A percentile compares a stretch with the other conserved stretches of the same genome.
These are phyloP conservation scores for Diacarnus erythraeanus DNA, from an alignment of 37 sponge, comb jelly and placozoan genomes.

Conservation along the genomic window DNA sequence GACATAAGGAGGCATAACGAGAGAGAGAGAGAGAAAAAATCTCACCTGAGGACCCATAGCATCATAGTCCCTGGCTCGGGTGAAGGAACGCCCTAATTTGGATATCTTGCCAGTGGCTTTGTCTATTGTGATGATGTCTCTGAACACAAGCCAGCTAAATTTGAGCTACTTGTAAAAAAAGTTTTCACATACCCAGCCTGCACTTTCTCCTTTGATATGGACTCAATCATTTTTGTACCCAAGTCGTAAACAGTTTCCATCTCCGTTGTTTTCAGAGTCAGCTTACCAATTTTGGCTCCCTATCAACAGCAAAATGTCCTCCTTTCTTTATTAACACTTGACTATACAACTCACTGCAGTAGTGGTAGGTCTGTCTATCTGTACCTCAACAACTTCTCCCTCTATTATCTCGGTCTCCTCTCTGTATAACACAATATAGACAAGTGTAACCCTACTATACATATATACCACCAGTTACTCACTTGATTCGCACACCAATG, in stretches of 20 bases:
- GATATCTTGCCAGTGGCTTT: constrained; percentile 92
- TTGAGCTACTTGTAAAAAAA: neutral
- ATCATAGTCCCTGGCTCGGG: constrained; percentile 96
- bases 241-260: constrained; percentile 99
- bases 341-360: constrained; percentile 63
- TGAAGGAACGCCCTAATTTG: constrained; percentile 93
- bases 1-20: neutral
- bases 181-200: constrained; percentile 77
- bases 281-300: constrained; percentile 94
- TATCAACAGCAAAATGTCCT: neutral
- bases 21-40: neutral
- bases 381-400: constrained; percentile 97
- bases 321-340: neutral
- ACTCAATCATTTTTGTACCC: constrained; percentile 98
- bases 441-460: neutral
- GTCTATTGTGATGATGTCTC: constrained; percentile 97
- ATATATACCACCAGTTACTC: neutral
- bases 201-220: constrained; percentile 95
- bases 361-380: constrained; percentile 95
- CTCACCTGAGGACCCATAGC: constrained; percentile 98
- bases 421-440: constrained; percentile 22
- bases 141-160: neutral
- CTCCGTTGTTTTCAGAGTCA: constrained; percentile 97
- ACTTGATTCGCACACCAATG: constrained; percentile 98
- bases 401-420: constrained; percentile 99